phyloP scores from a whole-genome alignment of 2,113 vertebrate species.

The Dasyurus viverrinus region DNA sequence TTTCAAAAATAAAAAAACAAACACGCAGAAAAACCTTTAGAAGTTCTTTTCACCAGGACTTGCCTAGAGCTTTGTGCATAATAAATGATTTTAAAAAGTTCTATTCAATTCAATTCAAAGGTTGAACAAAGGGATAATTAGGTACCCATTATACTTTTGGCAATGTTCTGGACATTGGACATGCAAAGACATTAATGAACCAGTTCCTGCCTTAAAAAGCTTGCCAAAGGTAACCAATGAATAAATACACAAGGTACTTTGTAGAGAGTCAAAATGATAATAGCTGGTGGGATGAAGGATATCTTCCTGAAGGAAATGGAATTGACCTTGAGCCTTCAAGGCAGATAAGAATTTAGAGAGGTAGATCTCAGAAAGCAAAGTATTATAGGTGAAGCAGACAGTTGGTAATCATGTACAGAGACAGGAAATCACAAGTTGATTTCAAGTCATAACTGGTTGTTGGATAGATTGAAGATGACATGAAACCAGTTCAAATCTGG shows the following conservation, averaged over 20 bases:
- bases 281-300: not conserved
- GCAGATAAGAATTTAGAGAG: not conserved
- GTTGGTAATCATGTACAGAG: not conserved
- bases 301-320: not conserved
- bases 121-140: not conserved
- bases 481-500: not conserved
- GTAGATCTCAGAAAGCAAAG: not conserved
- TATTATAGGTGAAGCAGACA: not conserved
- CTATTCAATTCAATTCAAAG: not conserved
- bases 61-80: not conserved
- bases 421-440: not conserved
- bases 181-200: not conserved
- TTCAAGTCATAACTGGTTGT: not conserved
- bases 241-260: not conserved
- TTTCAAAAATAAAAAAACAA: not conserved
- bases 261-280: not conserved
- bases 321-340: not conserved
- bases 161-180: not conserved
- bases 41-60: not conserved
- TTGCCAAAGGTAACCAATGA: not conserved
- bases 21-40: not conserved
- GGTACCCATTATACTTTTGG: not conserved
- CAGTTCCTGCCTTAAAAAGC: not conserved
- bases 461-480: not conserved
- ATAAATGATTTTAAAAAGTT: not conserved